Evolutionary conservation across 2,113 vertebrate genomes (phyloP).

Genomic region (Balaeniceps rex): DNA sequence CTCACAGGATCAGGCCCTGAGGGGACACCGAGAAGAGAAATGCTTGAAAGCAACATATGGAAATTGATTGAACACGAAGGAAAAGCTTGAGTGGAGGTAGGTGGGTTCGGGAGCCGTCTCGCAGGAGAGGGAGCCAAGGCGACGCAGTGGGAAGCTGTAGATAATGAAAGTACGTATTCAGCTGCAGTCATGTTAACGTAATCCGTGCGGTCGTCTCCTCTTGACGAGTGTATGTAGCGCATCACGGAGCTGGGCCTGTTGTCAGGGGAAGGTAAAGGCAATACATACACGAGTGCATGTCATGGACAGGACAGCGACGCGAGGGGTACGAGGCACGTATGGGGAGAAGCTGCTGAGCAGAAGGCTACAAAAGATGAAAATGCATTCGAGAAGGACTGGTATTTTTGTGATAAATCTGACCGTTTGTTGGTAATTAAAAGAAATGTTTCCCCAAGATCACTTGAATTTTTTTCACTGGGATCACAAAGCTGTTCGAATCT

Average conservation of each 20-base stretch:
- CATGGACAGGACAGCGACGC: fast-evolving
- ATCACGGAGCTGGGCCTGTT: background rate
- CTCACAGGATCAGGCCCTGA: slow-evolving; percentile 10
- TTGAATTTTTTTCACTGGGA: background rate
- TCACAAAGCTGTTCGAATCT: slow-evolving; percentile 41
- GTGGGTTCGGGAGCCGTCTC: background rate
- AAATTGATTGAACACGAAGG: background rate
- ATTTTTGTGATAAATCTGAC: background rate
- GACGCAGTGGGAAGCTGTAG: background rate
- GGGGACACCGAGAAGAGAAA: background rate
- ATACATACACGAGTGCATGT: background rate
- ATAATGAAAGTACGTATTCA: background rate
- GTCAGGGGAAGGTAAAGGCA: background rate
- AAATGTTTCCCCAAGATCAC: background rate
- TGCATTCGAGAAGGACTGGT: background rate
- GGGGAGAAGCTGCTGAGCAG: background rate
- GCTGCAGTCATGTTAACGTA: background rate
- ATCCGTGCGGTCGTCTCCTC: background rate
- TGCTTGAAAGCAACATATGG: background rate
- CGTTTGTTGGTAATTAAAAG: background rate
- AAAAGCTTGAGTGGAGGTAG: background rate
- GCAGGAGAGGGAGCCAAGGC: background rate
- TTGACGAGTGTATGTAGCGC: background rate
- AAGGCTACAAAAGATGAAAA: background rate
- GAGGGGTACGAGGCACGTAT: fast-evolving